Base-by-base conservation (phyloP, 2,113 vertebrate genomes). In the Psettodes erumei region DNA sequence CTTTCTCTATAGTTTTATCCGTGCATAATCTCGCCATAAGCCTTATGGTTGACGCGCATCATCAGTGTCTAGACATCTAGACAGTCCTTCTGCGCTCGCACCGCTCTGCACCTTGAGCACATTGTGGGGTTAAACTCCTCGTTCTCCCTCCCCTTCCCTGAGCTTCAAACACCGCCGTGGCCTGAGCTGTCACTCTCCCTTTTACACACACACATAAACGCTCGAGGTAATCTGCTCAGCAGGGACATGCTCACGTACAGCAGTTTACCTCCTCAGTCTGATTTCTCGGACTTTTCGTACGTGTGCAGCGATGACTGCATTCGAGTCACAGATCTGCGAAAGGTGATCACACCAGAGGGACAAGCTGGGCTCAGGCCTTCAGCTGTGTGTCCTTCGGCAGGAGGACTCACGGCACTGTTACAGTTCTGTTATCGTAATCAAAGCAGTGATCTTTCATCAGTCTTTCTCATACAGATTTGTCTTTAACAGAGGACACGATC, bases 111-210 rank as follows among this genome's bases (percentile, higher is more conserved):
- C 60, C 72, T 77, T 59, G 27, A 66, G 33, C 35, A 70, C 30
- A 43, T 69, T 43, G 73, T 69, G 59, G 47, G 53, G 16, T 27
- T 69, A 42, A 40, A 53, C 28, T 11, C 25, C 25, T 35, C 33
- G n/a, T 19, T 15, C 76, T 42, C 55, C 54, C 69, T 37, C 53
- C 25, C 35, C 28, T 61, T 19, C 58, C 35, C 43, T 40, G 12
- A 16, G 42, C 61, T 42, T 73, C 51, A 33, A 72, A 45, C 71
- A 40, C 32, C 71, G 27, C 38, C n/a, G 12, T 88, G 84, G 78
- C 79, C 84, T 59, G 32, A 67, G 37, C 77, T 28, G 27, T 56
- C 69, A 54, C 75, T 75, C 48, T 73, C 71, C 13, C 47, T 81
- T 43, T 68, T 48, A 60, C 35, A 19, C 64, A 35, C 23, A 28